phyloP scores from a whole-genome alignment of 2,113 vertebrate genomes.

The Oncorhynchus mykiss region DNA sequence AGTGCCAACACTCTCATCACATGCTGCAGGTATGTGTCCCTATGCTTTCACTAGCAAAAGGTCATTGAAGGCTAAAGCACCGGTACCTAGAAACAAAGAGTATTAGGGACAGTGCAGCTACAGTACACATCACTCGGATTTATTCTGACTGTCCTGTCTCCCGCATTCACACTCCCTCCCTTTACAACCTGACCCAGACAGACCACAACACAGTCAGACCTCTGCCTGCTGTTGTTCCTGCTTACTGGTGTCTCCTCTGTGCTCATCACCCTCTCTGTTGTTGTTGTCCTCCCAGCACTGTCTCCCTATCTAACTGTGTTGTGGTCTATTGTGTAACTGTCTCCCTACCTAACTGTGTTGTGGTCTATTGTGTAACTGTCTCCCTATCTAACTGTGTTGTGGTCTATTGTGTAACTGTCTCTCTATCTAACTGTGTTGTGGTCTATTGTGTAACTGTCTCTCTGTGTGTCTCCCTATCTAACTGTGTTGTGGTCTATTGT shows the following conservation, averaged over 20 bases:
- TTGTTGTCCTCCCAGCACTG: neutral
- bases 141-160: slow-evolving; percentile 5
- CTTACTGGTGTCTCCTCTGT: slow-evolving; percentile 30
- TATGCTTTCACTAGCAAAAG: neutral
- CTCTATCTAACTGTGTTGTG: neutral
- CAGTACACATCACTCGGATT: neutral
- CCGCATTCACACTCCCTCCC: neutral
- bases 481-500: neutral
- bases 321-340: too few species aligned
- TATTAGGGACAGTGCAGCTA: neutral
- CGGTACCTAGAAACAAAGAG: neutral
- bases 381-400: neutral
- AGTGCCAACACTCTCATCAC: too few species aligned
- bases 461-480: neutral
- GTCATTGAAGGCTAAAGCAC: neutral
- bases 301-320: too few species aligned
- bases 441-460: neutral
- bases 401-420: neutral
- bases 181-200: neutral
- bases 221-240: neutral
- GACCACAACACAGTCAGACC: neutral
- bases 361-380: too few species aligned
- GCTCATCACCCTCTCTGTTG: slow-evolving; percentile 26
- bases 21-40: neutral
- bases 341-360: too few species aligned